Evolutionary conservation across 2,797 vertebrate species (phyloP), one percentile per base, ranked within the genome.

Genomic region (Psittacula derbiana): DNA sequence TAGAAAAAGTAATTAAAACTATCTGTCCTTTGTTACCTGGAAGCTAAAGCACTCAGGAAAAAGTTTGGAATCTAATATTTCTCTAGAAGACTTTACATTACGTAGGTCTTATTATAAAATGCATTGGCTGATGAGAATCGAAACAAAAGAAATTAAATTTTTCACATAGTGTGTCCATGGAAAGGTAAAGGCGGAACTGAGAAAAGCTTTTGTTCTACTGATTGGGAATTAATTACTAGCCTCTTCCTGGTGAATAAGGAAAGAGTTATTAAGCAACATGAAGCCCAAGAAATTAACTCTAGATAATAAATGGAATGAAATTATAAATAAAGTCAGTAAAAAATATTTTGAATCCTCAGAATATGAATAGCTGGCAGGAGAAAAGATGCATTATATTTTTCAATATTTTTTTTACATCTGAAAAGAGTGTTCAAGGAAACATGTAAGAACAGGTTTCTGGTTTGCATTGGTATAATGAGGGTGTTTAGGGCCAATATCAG

Each of bases 1-100:
- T 19, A 24, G 49, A 69, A 13, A 23, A 67, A 50, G 6, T 38
- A 46, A 50, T 6, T 0, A 55, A 52, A 2, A 1, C 2, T 44
- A 21, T 20, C 16, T 53, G 7, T 50, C 24, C 1, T 57, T 66
- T 58, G 4, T 74, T 62, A 76, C 8, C 11, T 76, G 12, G 43
- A 93, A 78, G 7, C 2, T 78, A 83, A 70, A 82, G 1, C 13
- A 71, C 2, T 46, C 3, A 52, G 4, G 17, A 67, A 81, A 46
- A 58, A 50, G 12, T 78, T 27, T 33, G 27, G 10, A 49, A 12
- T 61, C 18, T 41, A 38, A 4, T 47, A 65, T 73, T 33, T 73
- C 16, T 13, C 8, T 55, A 19, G 38, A 64, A 72, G 9, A 27
- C 30, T 47, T 79, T 27, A 43, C 4, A 58, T 71, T 57, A 61